Percentiles rank a stretch among this genome's conserved stretches.
phyloP scores from a whole-genome alignment of 2,888 invertebrate genomes.

The Pycnomerus fuliginosus region DNA sequence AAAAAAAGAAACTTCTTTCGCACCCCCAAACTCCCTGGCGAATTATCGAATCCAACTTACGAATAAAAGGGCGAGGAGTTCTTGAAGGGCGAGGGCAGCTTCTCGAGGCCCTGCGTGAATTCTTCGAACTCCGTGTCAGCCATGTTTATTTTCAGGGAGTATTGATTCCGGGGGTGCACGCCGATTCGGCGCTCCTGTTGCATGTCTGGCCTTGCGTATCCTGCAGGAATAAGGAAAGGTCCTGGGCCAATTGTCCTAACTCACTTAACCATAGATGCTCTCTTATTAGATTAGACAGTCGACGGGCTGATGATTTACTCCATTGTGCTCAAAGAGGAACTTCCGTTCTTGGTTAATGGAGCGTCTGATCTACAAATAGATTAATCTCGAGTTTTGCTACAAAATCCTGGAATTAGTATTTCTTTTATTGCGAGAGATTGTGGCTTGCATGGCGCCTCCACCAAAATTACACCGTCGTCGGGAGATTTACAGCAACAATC shows the following conservation, averaged over 20 bases:
- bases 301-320: not conserved
- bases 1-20: constrained; percentile 23
- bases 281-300: constrained; percentile 2
- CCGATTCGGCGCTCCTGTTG: constrained; percentile 32
- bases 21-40: no score
- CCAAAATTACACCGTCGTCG: no score
- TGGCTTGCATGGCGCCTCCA: no score
- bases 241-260: constrained; percentile 36
- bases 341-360: constrained; percentile 1
- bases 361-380: no score
- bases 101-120: constrained; percentile 84
- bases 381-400: no score
- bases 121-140: constrained; percentile 93
- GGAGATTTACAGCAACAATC: no score
- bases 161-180: constrained; percentile 33
- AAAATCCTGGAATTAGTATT: no score
- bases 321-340: constrained; percentile 10
- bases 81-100: constrained; percentile 72
- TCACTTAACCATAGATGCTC: constrained; percentile 38
- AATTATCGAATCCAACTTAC: constrained; percentile 61
- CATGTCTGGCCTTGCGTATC: constrained; percentile 22
- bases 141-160: constrained; percentile 62
- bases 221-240: constrained; percentile 21
- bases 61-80: constrained; percentile 84
- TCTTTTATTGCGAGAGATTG: no score